A percentile compares a stretch with the other conserved stretches of the same genome.
phyloP scores from a whole-genome alignment of 2,888 invertebrate species.

The Hydriomena furcata region DNA sequence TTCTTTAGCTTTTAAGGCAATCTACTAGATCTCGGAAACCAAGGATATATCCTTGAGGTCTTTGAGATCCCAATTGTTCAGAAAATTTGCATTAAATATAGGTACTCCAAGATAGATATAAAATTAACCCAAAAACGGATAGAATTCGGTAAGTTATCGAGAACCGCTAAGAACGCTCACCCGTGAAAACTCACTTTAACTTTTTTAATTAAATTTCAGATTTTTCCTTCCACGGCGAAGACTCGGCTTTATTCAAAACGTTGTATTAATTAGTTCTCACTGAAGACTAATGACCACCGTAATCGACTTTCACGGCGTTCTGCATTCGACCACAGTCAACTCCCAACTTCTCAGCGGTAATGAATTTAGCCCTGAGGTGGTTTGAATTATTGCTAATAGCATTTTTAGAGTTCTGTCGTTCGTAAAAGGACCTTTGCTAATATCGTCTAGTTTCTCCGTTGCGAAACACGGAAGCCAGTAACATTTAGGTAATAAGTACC shows the following conservation, averaged over 20 bases:
- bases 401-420: neutral
- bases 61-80: no score
- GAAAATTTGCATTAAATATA: no score
- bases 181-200: slow-evolving; percentile 82
- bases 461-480: no score
- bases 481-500: no score
- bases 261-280: slow-evolving; percentile 75
- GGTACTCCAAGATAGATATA: slow-evolving; percentile 31
- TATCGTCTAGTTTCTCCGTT: no score
- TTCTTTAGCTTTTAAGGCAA: no score
- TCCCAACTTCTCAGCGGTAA: slow-evolving; percentile 38
- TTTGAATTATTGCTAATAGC: neutral
- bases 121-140: slow-evolving; percentile 63
- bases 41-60: no score
- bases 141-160: slow-evolving; percentile 74
- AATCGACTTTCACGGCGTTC: slow-evolving; percentile 64
- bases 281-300: slow-evolving; percentile 69
- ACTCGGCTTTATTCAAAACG: slow-evolving; percentile 76
- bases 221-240: slow-evolving; percentile 65
- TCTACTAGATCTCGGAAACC: no score
- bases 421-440: no score
- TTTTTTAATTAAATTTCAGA: slow-evolving; percentile 82
- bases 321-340: slow-evolving; percentile 38
- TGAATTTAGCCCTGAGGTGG: slow-evolving; percentile 28
- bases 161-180: slow-evolving; percentile 64